phyloP scores from a whole-genome alignment of 2,888 invertebrate genomes.

The Xanthia icteritia region DNA sequence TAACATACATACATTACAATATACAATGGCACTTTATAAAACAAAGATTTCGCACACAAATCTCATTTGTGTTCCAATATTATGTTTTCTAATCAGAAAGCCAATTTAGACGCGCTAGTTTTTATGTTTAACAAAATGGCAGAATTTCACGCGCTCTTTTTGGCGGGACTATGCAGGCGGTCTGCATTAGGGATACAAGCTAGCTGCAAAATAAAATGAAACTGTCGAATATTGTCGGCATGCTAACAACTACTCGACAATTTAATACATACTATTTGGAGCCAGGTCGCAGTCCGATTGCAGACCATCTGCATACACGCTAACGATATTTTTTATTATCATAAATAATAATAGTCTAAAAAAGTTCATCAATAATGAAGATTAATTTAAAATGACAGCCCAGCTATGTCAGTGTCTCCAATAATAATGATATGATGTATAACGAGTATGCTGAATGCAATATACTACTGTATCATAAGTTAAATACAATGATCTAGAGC shows the following conservation, averaged over 20 bases:
- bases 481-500: conserved; percentile 62
- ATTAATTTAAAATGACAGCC: conserved; percentile 35
- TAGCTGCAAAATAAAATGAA: not conserved
- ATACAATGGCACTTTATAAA: conserved; percentile 68
- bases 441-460: conserved; percentile 49
- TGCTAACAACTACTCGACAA: not conserved
- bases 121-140: conserved; percentile 14
- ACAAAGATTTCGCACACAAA: conserved; percentile 58
- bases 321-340: conserved; percentile 3
- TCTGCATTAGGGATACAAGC: not conserved
- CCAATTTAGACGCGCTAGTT: conserved; percentile 17
- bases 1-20: conserved; percentile 66
- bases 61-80: conserved; percentile 55
- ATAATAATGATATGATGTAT: conserved; percentile 44
- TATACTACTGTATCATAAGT: conserved; percentile 53
- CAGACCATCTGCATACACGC: not conserved
- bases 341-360: conserved; percentile 37
- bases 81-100: conserved; percentile 34
- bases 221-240: not conserved
- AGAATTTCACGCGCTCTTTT: not conserved
- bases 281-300: not conserved
- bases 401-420: conserved; percentile 41
- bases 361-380: conserved; percentile 38
- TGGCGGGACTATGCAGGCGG: not conserved
- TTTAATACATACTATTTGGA: not conserved